These are phyloP conservation scores for Myathropa florea DNA, from an alignment of 2,888 invertebrate species.

Conservation along the genomic window DNA sequence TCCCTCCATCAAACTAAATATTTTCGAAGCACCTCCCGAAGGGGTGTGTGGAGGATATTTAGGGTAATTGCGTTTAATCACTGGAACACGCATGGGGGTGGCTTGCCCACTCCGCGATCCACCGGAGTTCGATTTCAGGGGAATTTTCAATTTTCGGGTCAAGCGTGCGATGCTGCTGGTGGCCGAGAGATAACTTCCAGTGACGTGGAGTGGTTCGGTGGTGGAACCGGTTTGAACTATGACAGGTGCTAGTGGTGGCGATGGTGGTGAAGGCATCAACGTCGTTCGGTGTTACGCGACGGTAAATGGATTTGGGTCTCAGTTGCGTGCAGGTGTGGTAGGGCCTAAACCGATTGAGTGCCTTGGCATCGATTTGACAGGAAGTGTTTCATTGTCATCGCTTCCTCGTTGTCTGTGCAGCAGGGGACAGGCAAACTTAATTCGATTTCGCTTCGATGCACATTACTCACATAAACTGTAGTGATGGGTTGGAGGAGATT, in stretches of 20 bases:
- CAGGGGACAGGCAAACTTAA: not conserved
- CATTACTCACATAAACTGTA: not conserved
- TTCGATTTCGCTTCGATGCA: not conserved
- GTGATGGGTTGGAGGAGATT: not conserved
- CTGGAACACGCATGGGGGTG: not conserved
- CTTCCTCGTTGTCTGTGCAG: too few species aligned
- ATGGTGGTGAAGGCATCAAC: not conserved
- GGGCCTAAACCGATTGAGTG: not conserved
- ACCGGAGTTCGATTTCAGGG: not conserved
- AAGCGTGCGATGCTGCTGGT: not conserved
- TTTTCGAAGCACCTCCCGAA: slow-evolving; percentile 31
- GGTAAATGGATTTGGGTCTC: not conserved
- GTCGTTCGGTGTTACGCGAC: too few species aligned
- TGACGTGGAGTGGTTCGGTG: not conserved
- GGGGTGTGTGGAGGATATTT: slow-evolving; percentile 14
- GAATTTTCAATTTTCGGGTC: slow-evolving; percentile 28
- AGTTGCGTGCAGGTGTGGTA: not conserved
- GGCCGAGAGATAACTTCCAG: not conserved
- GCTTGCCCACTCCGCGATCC: not conserved
- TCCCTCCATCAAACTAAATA: slow-evolving; percentile 2
- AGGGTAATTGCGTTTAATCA: slow-evolving; percentile 49
- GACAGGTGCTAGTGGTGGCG: not conserved
- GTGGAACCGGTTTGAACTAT: slow-evolving; percentile 4
- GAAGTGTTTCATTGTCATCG: not conserved
- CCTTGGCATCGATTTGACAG: not conserved